These are phyloP conservation scores for Spatulosminthurus flaviceps DNA, from an alignment of 2,888 invertebrate genomes.

Conservation along the genomic window DNA sequence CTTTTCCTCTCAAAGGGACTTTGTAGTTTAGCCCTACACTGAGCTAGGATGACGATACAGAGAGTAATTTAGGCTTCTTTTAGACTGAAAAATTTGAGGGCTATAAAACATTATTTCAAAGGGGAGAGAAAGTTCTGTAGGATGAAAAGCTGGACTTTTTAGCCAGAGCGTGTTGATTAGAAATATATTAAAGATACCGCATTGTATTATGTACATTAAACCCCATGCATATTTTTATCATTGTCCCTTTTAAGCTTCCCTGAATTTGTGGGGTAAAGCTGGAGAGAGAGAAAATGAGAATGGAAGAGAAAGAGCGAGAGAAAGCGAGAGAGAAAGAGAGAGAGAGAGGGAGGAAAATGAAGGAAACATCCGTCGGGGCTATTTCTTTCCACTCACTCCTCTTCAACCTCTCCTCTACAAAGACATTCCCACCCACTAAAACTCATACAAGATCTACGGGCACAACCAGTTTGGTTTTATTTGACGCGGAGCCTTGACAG, in stretches of 20 bases:
- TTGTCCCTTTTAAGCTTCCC: background rate
- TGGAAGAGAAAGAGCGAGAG: background rate
- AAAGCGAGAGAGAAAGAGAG: conserved; percentile 4
- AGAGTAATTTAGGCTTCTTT: no score
- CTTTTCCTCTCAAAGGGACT: background rate
- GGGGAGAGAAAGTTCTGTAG: background rate
- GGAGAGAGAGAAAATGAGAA: conserved; percentile 24
- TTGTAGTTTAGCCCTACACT: no score
- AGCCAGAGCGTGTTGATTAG: background rate
- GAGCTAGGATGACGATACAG: background rate
- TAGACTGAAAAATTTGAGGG: background rate
- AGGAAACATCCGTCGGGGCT: background rate
- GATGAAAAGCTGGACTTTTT: no score
- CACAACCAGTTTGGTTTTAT: conserved; percentile 1
- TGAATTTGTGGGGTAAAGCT: background rate
- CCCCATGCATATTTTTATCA: background rate
- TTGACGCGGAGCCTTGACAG: background rate
- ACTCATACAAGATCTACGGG: background rate
- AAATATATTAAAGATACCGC: background rate
- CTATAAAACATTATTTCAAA: background rate
- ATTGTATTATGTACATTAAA: no score
- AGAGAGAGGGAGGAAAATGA: background rate
- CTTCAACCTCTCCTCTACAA: background rate
- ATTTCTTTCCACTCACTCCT: background rate
- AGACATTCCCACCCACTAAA: background rate